Percentiles rank a stretch among this genome's conserved stretches.
Evolutionary conservation across 1,140 invertebrate genomes (phyloP).

Genomic region (Drosophila kikkawai): DNA sequence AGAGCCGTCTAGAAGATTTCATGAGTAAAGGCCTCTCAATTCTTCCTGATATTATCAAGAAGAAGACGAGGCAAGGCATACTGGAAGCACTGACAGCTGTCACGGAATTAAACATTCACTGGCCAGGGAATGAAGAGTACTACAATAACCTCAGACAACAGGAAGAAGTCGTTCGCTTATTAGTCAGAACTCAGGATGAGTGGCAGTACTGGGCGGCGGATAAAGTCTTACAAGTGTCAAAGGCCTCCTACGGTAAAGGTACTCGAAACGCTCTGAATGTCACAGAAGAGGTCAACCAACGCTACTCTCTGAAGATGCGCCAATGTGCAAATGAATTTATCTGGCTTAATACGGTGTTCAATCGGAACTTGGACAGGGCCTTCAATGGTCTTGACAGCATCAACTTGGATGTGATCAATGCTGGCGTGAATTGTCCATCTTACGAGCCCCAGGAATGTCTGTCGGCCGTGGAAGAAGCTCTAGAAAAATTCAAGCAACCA

Average conservation of each 20-base stretch:
- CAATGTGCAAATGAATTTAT: not conserved
- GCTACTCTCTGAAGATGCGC: not conserved
- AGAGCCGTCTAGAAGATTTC: not conserved
- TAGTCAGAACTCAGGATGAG: not conserved
- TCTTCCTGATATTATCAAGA: not conserved
- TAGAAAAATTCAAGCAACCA: not conserved
- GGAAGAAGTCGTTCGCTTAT: not conserved
- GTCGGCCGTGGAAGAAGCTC: not conserved
- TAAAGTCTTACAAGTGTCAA: not conserved
- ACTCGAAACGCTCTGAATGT: not conserved
- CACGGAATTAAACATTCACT: not conserved
- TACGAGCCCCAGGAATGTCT: not conserved
- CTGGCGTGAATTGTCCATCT: not conserved
- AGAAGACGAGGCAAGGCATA: not conserved
- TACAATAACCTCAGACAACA: not conserved
- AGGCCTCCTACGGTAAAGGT: not conserved
- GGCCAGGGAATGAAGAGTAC: not conserved
- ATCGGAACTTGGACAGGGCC: not conserved
- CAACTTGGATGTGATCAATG: not conserved
- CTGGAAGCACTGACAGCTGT: not conserved
- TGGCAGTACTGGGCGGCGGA: conserved; percentile 1
- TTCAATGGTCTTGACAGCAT: not conserved
- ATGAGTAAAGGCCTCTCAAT: not conserved
- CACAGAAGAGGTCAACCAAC: not conserved
- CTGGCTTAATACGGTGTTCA: not conserved